phyloP scores from a whole-genome alignment of 2,113 vertebrate genomes.

The Myotis davidii region DNA sequence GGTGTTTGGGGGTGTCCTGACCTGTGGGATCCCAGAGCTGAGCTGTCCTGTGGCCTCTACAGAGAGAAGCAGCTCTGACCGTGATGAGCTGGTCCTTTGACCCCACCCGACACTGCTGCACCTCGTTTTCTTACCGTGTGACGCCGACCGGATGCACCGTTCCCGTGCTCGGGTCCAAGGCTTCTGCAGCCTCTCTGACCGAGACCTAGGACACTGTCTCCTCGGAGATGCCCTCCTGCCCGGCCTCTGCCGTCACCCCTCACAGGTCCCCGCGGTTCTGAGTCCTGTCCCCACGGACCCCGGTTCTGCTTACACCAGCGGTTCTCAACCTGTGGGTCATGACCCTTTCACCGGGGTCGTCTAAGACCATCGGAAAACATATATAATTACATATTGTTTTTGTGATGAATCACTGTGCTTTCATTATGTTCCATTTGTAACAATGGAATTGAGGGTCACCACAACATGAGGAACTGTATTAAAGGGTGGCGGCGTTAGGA shows the following conservation, averaged over 20 bases:
- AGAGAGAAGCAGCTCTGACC: neutral
- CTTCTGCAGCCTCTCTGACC: neutral
- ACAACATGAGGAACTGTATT: too few species aligned
- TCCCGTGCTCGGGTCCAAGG: neutral
- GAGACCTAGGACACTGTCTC: neutral
- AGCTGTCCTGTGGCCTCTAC: neutral
- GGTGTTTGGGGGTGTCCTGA: neutral
- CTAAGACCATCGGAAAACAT: too few species aligned
- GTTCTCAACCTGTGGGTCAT: too few species aligned
- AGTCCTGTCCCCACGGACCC: neutral
- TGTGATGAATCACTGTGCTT: too few species aligned
- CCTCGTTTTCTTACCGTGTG: neutral
- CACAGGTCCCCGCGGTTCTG: neutral
- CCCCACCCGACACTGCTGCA: neutral
- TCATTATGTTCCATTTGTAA: too few species aligned
- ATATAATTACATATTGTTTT: too few species aligned
- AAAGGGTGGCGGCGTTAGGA: too few species aligned
- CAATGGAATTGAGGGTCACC: too few species aligned
- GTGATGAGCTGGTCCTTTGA: neutral
- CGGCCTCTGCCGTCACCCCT: neutral
- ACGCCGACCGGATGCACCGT: accelerated
- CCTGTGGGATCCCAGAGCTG: neutral
- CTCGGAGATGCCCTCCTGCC: neutral
- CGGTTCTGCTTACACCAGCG: neutral
- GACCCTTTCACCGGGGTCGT: too few species aligned